Base-by-base conservation (phyloP, 2,888 invertebrate species). In the Caenorhabditis virilis region DNA sequence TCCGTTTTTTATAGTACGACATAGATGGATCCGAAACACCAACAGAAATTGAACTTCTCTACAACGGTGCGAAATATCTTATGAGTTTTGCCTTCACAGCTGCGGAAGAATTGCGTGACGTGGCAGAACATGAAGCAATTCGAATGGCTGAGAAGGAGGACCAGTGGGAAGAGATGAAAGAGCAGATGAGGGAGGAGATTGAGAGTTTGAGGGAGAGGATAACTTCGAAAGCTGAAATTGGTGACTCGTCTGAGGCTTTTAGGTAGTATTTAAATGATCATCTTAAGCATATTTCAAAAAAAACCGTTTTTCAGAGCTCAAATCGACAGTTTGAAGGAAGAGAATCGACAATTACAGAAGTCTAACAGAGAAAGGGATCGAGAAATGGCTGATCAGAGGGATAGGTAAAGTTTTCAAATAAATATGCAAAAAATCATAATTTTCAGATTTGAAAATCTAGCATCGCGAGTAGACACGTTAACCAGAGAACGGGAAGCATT, bases 261-360 rank as follows among this genome's bases (percentile, higher is more conserved):
- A 22, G 56, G 59, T 53, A n/a, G n/a, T n/a, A n/a, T 4, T 9
- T 26, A 7, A 16, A 27, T 45, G 13, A 39, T 9, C 30, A 30
- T n/a, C n/a, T n/a, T n/a, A 30, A 30, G 13, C 6, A 30, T 30
- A 13, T 9, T 30, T 30, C 30, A 30, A 30, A 30, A 30, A 30
- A 30, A 33, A 26, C 13, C 13, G 6, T 30, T 30, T 11, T 75
- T 74, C 42, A 69, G 80, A 22, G 78, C 76, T 2, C 81, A 81
- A 49, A 80, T 82, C 33, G 77, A 80, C 42, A 78, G 75, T 66
- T 65, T 82, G 49, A 76, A 77, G 25, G 77, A 78, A 22, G 81
- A 82, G 54, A 82, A 82, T 48, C 54, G 74, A n/a, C 70, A 75
- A 22, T 54, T 82, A 23, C 79, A 78, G 45, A 75, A 78, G 54